A percentile compares a stretch with the other conserved stretches of the same genome.
Conservation (phyloP, 2,888 invertebrate species). For the Troglohyphantes excavatus region DNA sequence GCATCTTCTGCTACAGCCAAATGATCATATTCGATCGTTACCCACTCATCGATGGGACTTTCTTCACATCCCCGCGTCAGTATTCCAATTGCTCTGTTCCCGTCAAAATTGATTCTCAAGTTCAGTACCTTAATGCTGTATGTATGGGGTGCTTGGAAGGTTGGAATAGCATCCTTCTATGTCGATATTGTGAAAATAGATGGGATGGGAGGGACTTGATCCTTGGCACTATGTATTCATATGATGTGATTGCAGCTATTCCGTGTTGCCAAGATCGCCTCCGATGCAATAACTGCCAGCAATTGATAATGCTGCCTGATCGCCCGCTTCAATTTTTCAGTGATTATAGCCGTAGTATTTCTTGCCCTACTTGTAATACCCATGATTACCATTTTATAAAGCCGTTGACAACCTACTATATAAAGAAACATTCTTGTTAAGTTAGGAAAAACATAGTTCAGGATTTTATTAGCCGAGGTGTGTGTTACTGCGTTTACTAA, state of each 20-base stretch:
- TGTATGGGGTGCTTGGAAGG: conserved; percentile 97
- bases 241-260: conserved; percentile 98
- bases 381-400: conserved; percentile 97
- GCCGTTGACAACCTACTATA: conserved; percentile 87
- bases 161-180: conserved; percentile 87
- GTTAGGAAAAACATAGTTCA: neutral
- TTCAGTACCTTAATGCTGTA: conserved; percentile 93
- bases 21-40: conserved; percentile 98
- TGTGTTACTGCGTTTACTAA: neutral
- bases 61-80: conserved; percentile 97
- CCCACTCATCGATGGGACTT: conserved; percentile 98
- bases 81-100: conserved; percentile 93
- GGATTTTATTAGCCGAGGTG: neutral
- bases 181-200: conserved; percentile 91
- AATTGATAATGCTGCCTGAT: conserved; percentile 92
- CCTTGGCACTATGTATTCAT: conserved; percentile 98
- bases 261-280: conserved; percentile 97
- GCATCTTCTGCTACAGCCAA: conserved; percentile 93
- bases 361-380: conserved; percentile 94
- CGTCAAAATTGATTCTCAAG: conserved; percentile 94
- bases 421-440: conserved; percentile 64
- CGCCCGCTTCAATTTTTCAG: conserved; percentile 95
- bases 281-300: conserved; percentile 96
- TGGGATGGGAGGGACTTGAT: conserved; percentile 97
- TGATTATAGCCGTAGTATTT: conserved; percentile 95